Conservation (phyloP, 2,797 vertebrate genomes). For the Thaleichthys pacificus region DNA sequence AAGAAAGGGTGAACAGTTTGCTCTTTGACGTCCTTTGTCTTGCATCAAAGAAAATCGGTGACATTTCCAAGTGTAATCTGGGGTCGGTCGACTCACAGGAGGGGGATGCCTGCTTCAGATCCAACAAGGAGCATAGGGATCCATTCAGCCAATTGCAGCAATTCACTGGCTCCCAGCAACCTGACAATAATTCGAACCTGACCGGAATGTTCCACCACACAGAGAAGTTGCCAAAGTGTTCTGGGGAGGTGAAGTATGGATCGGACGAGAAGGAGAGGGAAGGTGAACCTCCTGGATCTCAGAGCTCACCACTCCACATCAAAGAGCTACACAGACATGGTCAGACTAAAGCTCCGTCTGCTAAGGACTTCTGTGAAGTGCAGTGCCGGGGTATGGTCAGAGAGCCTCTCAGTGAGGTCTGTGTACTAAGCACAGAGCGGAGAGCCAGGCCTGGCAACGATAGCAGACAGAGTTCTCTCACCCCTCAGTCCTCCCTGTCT, state of each 20-base stretch:
- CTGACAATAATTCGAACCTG: slow-evolving; percentile 53
- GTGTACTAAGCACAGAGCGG: slow-evolving; percentile 50
- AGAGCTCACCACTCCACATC: slow-evolving; percentile 26
- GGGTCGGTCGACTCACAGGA: slow-evolving; percentile 63
- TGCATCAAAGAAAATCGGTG: slow-evolving; percentile 87
- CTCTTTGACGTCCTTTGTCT: slow-evolving; percentile 85
- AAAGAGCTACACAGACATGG: slow-evolving; percentile 66
- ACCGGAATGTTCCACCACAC: slow-evolving; percentile 37
- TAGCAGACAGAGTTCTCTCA: slow-evolving; percentile 70
- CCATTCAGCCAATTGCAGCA: slow-evolving; percentile 51
- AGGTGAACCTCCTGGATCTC: slow-evolving; percentile 42
- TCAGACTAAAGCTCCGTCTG: slow-evolving; percentile 49
- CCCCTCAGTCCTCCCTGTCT: slow-evolving; percentile 68
- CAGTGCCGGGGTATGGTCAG: slow-evolving; percentile 49
- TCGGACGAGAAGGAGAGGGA: slow-evolving; percentile 60
- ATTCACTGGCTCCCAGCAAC: slow-evolving; percentile 52
- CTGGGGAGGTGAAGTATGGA: slow-evolving; percentile 51
- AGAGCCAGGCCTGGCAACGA: slow-evolving; percentile 65
- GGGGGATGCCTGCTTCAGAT: slow-evolving; percentile 46
- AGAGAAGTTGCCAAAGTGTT: slow-evolving; percentile 53
- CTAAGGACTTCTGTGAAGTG: slow-evolving; percentile 70
- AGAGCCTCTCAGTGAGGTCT: slow-evolving; percentile 70
- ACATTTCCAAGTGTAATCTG: slow-evolving; percentile 72
- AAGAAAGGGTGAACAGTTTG: slow-evolving; percentile 82
- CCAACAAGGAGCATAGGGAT: slow-evolving; percentile 60